phyloP scores from a whole-genome alignment of 1,140 invertebrate species.

The Ditylenchus dipsaci region DNA sequence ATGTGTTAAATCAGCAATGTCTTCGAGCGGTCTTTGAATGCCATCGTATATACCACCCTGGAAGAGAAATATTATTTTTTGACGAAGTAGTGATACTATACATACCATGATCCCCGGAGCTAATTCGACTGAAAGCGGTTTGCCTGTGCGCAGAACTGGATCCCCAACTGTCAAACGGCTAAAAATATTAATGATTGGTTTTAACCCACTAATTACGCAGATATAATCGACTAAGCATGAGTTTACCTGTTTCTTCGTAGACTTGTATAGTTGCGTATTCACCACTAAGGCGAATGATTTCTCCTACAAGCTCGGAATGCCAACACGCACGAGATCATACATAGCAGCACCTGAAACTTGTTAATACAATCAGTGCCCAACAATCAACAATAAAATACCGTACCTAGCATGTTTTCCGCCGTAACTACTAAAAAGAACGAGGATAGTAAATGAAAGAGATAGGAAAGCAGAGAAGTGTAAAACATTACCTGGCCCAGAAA shows the following conservation, averaged over 20 bases:
- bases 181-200: constrained; percentile 38
- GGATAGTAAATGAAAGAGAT: neutral
- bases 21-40: constrained; percentile 93
- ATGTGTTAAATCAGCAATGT: constrained; percentile 84
- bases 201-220: neutral
- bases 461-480: neutral
- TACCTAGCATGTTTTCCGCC: constrained; percentile 75
- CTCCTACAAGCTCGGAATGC: constrained; percentile 95
- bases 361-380: too few relatives aligned
- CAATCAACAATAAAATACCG: too few relatives aligned
- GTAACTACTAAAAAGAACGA: constrained; percentile 76
- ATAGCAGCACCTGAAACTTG: constrained; percentile 98
- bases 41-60: constrained; percentile 86
- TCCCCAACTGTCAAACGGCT: constrained; percentile 96
- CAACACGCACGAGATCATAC: constrained; percentile 98
- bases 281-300: constrained; percentile 97
- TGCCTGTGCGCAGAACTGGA: constrained; percentile 92
- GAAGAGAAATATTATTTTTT: too few relatives aligned
- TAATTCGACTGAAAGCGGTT: constrained; percentile 91
- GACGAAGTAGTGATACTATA: too few relatives aligned
- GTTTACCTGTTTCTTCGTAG: constrained; percentile 88
- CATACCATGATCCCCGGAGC: constrained; percentile 96
- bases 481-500: constrained; percentile 83
- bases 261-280: constrained; percentile 99
- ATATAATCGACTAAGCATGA: neutral